A percentile compares a stretch with the other conserved stretches of the same genome.
Conservation (phyloP, 2,888 invertebrate genomes). For the Chromoteleia sp. region DNA sequence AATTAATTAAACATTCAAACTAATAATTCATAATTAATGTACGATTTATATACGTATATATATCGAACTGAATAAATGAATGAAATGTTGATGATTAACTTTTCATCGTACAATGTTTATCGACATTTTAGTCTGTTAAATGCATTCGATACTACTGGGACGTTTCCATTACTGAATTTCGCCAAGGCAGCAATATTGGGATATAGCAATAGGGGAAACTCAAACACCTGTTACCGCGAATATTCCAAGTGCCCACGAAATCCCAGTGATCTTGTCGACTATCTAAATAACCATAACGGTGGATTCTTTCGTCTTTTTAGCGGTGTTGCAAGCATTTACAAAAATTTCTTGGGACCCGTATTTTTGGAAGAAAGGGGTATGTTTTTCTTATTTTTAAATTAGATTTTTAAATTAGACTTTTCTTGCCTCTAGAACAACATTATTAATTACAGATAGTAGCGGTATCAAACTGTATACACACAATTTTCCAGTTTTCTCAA, state of each 20-base stretch:
- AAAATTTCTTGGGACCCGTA: constrained; percentile 29
- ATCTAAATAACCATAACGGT: constrained; percentile 94
- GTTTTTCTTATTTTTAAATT: not conserved
- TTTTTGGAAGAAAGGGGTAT: constrained; percentile 35
- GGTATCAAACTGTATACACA: not conserved
- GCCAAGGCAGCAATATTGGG: constrained; percentile 92
- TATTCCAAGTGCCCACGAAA: constrained; percentile 91
- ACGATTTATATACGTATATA: no score
- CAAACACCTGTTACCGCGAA: constrained; percentile 87
- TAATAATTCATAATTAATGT: not conserved
- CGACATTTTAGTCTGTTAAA: constrained; percentile 86
- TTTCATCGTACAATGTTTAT: constrained; percentile 59
- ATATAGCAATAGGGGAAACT: constrained; percentile 88
- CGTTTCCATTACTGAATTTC: constrained; percentile 90
- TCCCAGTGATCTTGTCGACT: constrained; percentile 90
- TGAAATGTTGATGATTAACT: constrained; percentile 33
- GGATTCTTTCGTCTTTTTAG: constrained; percentile 93
- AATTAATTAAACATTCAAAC: no score
- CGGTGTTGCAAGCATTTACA: constrained; percentile 42
- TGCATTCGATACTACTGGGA: constrained; percentile 84
- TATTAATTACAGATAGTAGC: constrained; percentile 20
- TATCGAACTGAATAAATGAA: constrained; percentile 30
- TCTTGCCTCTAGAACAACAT: no score
- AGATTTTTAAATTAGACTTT: not conserved
- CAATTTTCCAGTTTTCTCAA: not conserved